phyloP scores from a whole-genome alignment of 2,113 vertebrate species.

The Bombycilla garrulus region DNA sequence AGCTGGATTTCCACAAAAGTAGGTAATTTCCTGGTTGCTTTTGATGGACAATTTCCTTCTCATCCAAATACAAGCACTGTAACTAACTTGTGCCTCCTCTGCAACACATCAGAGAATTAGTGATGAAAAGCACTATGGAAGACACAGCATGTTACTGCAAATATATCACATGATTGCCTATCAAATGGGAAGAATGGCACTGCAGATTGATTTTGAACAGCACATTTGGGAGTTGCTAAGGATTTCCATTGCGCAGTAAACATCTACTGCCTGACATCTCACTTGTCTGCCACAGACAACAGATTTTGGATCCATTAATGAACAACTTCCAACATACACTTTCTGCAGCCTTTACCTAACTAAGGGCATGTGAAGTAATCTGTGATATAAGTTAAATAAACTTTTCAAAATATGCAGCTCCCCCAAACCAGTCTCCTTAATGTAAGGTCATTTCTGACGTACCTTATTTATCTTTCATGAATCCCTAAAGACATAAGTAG shows the following conservation, averaged over 20 bases:
- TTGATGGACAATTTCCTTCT: neutral
- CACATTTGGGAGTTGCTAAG: neutral
- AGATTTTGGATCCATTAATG: neutral
- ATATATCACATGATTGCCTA: neutral
- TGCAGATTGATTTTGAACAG: neutral
- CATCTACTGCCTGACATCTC: neutral
- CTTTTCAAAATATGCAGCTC: neutral
- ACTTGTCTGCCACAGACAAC: neutral
- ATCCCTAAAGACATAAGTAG: neutral
- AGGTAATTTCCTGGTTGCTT: neutral
- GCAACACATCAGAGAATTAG: neutral
- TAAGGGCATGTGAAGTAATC: neutral
- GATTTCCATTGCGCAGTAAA: neutral
- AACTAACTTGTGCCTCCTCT: neutral
- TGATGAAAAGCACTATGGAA: neutral
- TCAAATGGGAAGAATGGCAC: neutral
- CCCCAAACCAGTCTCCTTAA: neutral
- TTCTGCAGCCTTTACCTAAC: neutral
- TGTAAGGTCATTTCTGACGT: neutral
- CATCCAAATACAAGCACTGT: neutral
- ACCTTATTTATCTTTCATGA: constrained; percentile 34
- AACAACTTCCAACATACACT: neutral
- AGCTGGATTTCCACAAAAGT: neutral
- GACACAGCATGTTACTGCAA: neutral
- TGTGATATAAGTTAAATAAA: neutral